phyloP scores from a whole-genome alignment of 2,113 vertebrate species.

The Solenodon paradoxus region DNA sequence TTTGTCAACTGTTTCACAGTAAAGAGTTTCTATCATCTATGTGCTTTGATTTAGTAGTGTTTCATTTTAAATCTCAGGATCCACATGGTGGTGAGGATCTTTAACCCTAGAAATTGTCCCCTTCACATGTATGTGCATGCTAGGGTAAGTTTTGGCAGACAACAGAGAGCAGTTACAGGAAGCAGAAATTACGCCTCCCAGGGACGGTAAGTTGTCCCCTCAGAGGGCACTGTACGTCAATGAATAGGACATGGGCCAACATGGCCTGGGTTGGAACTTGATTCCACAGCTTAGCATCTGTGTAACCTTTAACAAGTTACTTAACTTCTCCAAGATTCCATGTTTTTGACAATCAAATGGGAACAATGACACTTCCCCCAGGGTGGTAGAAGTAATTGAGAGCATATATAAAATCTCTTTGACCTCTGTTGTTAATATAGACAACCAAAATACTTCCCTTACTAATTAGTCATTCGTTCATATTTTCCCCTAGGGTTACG shows the following conservation, averaged over 20 bases:
- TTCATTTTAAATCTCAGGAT: conserved; percentile 22
- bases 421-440: neutral
- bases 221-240: neutral
- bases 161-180: neutral
- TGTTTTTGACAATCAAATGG: neutral
- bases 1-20: neutral
- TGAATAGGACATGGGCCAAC: neutral
- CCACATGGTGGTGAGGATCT: neutral
- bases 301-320: neutral
- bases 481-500: neutral
- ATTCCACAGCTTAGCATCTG: neutral
- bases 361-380: neutral
- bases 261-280: neutral
- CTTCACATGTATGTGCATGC: neutral
- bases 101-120: neutral
- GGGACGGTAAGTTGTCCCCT: neutral
- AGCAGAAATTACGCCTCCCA: neutral
- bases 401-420: neutral
- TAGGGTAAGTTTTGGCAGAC: neutral
- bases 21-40: neutral
- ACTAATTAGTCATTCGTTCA: neutral
- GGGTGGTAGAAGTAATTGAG: neutral
- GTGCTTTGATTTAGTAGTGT: neutral
- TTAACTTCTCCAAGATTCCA: neutral
- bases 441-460: neutral